Conservation (phyloP, 30 jellyfish, hydroid and myxozoan species). For the Chrysaora quinquecirrha region DNA sequence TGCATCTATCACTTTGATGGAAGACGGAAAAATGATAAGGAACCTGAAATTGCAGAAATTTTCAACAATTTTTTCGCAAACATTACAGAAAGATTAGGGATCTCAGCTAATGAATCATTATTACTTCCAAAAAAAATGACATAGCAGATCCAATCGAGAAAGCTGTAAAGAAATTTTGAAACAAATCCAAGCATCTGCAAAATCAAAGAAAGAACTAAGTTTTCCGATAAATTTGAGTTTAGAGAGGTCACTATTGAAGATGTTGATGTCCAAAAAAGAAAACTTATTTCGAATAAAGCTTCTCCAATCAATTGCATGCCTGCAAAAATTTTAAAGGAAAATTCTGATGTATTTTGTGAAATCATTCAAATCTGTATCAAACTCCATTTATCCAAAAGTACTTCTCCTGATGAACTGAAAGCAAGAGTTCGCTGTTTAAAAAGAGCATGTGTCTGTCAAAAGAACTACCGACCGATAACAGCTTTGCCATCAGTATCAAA, state of each 20-base stretch:
- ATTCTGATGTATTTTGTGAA: background rate
- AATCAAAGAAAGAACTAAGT: background rate
- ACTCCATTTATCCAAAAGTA: too few relatives aligned
- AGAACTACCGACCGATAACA: too few relatives aligned
- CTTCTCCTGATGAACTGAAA: too few relatives aligned
- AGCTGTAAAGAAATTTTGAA: background rate
- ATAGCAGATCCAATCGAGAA: background rate
- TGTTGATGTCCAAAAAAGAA: background rate
- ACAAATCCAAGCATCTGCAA: too few relatives aligned
- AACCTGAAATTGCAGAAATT: background rate
- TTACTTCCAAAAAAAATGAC: background rate
- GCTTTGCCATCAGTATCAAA: too few relatives aligned
- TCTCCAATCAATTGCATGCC: background rate
- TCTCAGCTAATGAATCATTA: background rate
- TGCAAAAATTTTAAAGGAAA: background rate
- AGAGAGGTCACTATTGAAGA: background rate
- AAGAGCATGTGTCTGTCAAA: too few relatives aligned
- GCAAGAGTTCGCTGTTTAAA: too few relatives aligned
- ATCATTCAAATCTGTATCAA: too few relatives aligned
- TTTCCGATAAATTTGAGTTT: background rate
- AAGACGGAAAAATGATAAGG: background rate
- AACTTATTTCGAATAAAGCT: background rate
- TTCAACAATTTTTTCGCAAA: background rate
- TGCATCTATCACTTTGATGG: background rate
- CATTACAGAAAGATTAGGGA: background rate